Evolutionary conservation across 1,140 invertebrate species (phyloP).

Genomic region (Helicoverpa zea): DNA sequence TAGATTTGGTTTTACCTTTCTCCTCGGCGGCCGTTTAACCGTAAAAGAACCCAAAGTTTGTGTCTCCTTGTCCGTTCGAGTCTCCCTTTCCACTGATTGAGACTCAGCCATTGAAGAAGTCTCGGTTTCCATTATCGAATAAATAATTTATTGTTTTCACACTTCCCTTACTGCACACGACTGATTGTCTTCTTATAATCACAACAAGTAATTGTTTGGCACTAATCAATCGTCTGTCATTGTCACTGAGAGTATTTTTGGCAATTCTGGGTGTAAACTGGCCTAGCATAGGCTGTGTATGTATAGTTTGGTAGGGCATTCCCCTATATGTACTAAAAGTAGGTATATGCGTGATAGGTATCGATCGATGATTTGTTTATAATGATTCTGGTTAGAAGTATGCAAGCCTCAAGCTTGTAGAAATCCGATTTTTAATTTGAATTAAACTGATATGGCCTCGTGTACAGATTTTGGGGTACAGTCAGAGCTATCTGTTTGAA

Average conservation of each 20-base stretch:
- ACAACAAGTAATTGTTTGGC: constrained; percentile 44
- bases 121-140: neutral
- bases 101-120: neutral
- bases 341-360: neutral
- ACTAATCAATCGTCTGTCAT: constrained; percentile 42
- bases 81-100: neutral
- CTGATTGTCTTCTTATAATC: constrained; percentile 11
- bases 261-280: constrained; percentile 4
- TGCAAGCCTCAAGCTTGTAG: too few species aligned
- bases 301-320: neutral
- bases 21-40: neutral
- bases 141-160: constrained; percentile 4
- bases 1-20: constrained; percentile 6
- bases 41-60: neutral
- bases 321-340: neutral
- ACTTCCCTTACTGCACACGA: constrained; percentile 11
- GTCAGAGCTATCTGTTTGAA: too few species aligned
- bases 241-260: constrained; percentile 37
- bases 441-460: too few species aligned
- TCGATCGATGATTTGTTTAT: neutral
- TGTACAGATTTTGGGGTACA: too few species aligned
- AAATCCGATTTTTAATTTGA: too few species aligned
- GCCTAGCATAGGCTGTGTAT: neutral
- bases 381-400: neutral
- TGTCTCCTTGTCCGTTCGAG: neutral